Evolutionary conservation across 2,113 vertebrate genomes (phyloP).

Genomic region (Entelurus aequoreus): DNA sequence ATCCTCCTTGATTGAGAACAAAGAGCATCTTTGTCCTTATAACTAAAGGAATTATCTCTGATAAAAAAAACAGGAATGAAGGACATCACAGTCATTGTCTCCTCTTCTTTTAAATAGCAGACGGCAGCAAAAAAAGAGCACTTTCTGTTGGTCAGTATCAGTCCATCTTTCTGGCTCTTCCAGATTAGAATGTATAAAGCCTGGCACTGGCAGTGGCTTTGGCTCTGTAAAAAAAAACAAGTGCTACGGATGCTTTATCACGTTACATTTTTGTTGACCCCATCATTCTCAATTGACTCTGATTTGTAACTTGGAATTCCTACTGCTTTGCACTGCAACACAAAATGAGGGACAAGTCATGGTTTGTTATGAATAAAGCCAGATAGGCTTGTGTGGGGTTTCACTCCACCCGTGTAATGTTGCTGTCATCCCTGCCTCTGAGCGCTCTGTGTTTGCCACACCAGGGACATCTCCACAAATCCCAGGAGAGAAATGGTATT

Average conservation of each 20-base stretch:
- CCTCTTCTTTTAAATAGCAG: constrained; percentile 35
- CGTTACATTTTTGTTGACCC: constrained; percentile 43
- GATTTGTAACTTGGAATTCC: constrained; percentile 48
- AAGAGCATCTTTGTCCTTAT: constrained; percentile 7
- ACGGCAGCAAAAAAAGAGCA: constrained; percentile 36
- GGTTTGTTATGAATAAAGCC: constrained; percentile 57
- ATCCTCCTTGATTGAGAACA: constrained; percentile 32
- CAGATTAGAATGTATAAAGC: constrained; percentile 51
- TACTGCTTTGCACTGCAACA: constrained; percentile 29
- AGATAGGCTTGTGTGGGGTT: constrained; percentile 50
- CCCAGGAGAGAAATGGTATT: constrained; percentile 57
- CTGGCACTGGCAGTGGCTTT: constrained; percentile 20
- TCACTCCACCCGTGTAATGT: constrained; percentile 59
- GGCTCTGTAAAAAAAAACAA: constrained; percentile 27
- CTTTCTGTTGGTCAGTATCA: constrained; percentile 35
- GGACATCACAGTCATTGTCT: constrained; percentile 9
- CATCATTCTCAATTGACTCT: constrained; percentile 43
- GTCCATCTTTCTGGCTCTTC: constrained; percentile 30
- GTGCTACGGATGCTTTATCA: constrained; percentile 9
- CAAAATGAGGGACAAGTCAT: constrained; percentile 34
- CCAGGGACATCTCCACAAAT: constrained; percentile 53
- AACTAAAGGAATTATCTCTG: constrained; percentile 3
- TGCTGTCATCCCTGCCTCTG: constrained; percentile 53
- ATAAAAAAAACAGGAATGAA: constrained; percentile 1
- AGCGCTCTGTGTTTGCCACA: constrained; percentile 27